Evolutionary conservation across 1,140 invertebrate genomes (phyloP).

Genomic region (Heliconius melpomene): DNA sequence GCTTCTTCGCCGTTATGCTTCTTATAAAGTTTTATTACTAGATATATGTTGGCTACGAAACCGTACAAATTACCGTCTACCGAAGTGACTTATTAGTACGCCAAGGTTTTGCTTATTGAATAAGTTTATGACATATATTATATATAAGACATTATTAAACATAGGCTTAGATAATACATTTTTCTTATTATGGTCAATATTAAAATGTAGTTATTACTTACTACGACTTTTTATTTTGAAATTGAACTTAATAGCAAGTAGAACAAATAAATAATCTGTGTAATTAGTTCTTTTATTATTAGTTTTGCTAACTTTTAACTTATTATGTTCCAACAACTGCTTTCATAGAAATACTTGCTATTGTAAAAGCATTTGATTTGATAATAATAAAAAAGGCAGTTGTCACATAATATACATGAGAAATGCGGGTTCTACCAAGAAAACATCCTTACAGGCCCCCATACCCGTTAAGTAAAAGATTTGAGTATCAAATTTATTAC

Average conservation of each 20-base stretch:
- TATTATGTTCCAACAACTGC: no score
- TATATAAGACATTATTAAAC: no score
- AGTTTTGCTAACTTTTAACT: no score
- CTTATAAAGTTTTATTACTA: not conserved
- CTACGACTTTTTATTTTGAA: no score
- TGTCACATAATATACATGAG: not conserved
- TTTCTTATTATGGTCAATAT: no score
- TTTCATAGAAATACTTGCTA: not conserved
- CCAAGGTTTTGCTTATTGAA: not conserved
- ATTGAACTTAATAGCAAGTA: no score
- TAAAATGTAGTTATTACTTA: no score
- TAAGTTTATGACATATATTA: no score
- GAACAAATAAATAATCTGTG: not conserved
- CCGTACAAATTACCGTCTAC: not conserved
- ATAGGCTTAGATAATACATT: no score
- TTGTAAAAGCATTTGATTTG: not conserved
- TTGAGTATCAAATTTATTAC: constrained; percentile 25
- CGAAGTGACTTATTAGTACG: not conserved
- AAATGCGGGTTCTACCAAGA: constrained; percentile 25
- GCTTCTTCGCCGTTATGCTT: no score
- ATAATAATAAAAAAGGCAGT: not conserved
- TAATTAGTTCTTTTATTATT: not conserved
- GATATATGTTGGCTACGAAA: not conserved
- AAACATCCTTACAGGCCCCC: constrained; percentile 16
- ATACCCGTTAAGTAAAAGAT: constrained; percentile 15